phyloP scores from a whole-genome alignment of 2,113 vertebrate species.

The Tyrannus savana region DNA sequence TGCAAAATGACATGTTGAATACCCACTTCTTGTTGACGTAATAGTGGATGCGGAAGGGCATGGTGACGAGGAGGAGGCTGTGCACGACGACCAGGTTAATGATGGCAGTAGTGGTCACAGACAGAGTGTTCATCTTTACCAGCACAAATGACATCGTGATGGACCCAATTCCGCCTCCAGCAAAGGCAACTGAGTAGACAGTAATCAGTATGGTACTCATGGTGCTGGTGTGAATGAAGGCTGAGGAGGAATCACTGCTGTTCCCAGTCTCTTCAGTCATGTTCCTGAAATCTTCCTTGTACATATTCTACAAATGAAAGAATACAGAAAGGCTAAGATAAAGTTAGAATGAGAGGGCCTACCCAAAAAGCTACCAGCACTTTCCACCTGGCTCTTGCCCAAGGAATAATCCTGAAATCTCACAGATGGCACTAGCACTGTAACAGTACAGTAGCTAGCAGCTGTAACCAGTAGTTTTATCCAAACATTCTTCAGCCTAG shows the following conservation, averaged over 20 bases:
- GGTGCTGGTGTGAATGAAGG: not conserved
- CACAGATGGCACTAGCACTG: not conserved
- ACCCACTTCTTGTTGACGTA: conserved; percentile 68
- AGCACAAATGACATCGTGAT: conserved; percentile 77
- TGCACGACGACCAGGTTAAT: conserved; percentile 88
- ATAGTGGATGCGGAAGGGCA: conserved; percentile 90
- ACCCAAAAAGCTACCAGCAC: not conserved
- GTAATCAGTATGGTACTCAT: conserved; percentile 42
- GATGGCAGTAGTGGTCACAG: conserved; percentile 83
- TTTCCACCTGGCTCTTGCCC: not conserved
- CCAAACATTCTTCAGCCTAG: not conserved
- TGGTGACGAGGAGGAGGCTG: conserved; percentile 82
- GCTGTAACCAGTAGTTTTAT: not conserved
- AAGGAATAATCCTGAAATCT: not conserved
- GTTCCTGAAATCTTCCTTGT: not conserved
- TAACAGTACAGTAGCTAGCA: not conserved
- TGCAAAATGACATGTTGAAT: conserved; percentile 71
- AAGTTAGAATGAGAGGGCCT: not conserved
- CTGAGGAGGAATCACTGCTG: not conserved
- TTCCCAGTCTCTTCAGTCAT: not conserved
- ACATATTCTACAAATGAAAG: not conserved
- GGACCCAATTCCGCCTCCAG: conserved; percentile 77
- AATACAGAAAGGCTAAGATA: not conserved
- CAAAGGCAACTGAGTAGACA: conserved; percentile 76
- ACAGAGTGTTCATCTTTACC: conserved; percentile 80